Evolutionary conservation across 2,113 vertebrate genomes (phyloP).

Genomic region (Pelecanoides urinatrix): DNA sequence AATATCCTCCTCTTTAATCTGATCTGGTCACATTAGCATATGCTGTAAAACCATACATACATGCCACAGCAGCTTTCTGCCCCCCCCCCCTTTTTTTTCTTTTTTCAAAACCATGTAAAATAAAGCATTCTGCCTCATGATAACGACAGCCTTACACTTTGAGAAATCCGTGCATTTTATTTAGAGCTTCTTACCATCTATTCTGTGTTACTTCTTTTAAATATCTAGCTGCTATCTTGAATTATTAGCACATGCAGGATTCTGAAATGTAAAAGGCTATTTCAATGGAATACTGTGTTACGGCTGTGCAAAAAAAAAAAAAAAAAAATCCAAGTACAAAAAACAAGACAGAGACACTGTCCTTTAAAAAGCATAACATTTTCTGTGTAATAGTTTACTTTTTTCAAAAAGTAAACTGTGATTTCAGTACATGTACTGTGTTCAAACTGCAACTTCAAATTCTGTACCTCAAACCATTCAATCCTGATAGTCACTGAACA

Average conservation of each 20-base stretch:
- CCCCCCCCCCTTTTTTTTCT: no score
- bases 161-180: background rate
- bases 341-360: background rate
- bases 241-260: background rate
- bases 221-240: background rate
- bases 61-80: background rate
- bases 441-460: background rate
- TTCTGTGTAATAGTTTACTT: background rate
- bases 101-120: background rate
- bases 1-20: background rate
- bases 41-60: background rate
- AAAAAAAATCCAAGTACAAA: background rate
- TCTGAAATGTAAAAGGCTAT: background rate
- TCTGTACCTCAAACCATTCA: background rate
- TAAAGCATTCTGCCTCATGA: background rate
- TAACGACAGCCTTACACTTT: background rate
- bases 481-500: background rate
- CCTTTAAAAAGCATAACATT: background rate
- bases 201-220: background rate
- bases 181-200: background rate
- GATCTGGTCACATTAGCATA: background rate
- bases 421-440: fast-evolving
- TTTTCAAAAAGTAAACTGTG: background rate
- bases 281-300: background rate
- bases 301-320: background rate